phyloP scores from a whole-genome alignment of 2,888 invertebrate genomes.

The Venustoraphidia nigricollis region DNA sequence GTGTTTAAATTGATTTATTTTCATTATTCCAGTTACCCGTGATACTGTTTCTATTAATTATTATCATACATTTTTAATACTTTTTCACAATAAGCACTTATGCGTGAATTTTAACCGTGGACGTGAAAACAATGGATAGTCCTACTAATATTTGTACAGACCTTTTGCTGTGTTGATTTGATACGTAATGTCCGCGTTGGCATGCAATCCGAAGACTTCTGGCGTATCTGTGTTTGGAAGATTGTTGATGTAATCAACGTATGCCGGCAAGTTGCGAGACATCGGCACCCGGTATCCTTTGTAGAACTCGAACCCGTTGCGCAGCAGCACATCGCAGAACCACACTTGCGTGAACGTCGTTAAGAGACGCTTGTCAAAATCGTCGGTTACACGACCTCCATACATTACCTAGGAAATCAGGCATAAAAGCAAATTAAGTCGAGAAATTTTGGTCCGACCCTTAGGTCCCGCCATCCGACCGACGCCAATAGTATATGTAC shows the following conservation, averaged over 20 bases:
- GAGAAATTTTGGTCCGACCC: too few relatives aligned
- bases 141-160: conserved; percentile 15
- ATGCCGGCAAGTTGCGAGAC: conserved; percentile 61
- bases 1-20: too few relatives aligned
- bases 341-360: conserved; percentile 89
- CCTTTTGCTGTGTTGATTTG: conserved; percentile 92
- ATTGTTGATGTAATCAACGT: conserved; percentile 74
- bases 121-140: too few relatives aligned
- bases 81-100: too few relatives aligned
- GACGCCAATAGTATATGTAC: too few relatives aligned
- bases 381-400: conserved; percentile 90
- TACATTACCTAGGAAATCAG: conserved; percentile 36
- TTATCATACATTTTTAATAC: too few relatives aligned
- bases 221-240: conserved; percentile 79
- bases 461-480: too few relatives aligned
- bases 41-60: too few relatives aligned
- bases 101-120: too few relatives aligned
- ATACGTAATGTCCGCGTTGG: conserved; percentile 94
- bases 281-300: conserved; percentile 84
- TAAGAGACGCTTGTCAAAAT: conserved; percentile 86
- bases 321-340: conserved; percentile 82
- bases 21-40: too few relatives aligned
- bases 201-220: conserved; percentile 91
- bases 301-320: conserved; percentile 85
- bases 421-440: not conserved